Evolutionary conservation across 1,140 invertebrate species (phyloP).

Genomic region (Drosophila saltans): DNA sequence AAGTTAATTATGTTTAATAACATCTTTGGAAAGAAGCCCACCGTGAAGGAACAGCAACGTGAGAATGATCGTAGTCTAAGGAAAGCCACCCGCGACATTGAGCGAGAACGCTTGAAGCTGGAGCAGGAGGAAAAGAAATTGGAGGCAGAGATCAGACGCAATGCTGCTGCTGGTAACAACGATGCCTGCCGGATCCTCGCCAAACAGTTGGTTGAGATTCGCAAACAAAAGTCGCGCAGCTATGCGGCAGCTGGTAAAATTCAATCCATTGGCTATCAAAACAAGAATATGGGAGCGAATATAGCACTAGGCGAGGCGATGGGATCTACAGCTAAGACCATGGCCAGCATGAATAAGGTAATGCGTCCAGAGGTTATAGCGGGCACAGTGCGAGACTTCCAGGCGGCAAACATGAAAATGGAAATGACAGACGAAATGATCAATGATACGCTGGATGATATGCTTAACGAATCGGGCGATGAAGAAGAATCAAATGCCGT

Average conservation of each 20-base stretch:
- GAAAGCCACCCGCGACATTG: conserved; percentile 92
- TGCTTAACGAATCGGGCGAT: conserved; percentile 94
- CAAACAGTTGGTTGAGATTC: conserved; percentile 93
- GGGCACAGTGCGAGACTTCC: conserved; percentile 92
- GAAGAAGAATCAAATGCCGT: conserved; percentile 94
- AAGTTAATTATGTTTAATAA: conserved; percentile 77
- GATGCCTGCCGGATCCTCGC: conserved; percentile 92
- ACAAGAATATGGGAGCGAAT: conserved; percentile 95
- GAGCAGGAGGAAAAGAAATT: conserved; percentile 96
- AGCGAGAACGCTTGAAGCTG: conserved; percentile 90
- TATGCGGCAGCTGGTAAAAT: conserved; percentile 91
- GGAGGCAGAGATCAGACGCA: conserved; percentile 95
- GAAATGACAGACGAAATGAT: conserved; percentile 98
- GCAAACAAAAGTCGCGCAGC: conserved; percentile 94
- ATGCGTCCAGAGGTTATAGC: conserved; percentile 93
- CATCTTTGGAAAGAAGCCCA: conserved; percentile 85
- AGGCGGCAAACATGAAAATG: conserved; percentile 92
- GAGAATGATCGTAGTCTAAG: conserved; percentile 91
- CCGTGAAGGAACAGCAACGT: conserved; percentile 89
- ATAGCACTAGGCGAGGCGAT: conserved; percentile 93
- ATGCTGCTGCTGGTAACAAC: conserved; percentile 93
- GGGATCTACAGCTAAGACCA: conserved; percentile 93
- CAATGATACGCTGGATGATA: conserved; percentile 95
- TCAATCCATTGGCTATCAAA: conserved; percentile 90
- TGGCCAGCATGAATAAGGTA: conserved; percentile 93